Evolutionary conservation across 1,140 invertebrate species (phyloP).

Genomic region (Trichoplusia ni): DNA sequence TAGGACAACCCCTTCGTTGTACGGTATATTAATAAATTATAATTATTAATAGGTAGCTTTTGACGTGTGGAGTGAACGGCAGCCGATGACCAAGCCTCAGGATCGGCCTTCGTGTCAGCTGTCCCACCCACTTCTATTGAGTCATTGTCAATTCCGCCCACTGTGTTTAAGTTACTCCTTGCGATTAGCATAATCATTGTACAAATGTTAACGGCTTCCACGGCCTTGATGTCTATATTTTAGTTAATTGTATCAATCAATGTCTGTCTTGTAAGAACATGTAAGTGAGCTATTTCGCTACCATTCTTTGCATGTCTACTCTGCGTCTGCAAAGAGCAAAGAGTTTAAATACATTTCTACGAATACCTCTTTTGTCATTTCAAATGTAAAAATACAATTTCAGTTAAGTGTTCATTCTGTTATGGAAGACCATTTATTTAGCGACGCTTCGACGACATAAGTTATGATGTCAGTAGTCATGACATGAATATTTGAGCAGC

Average conservation of each 20-base stretch:
- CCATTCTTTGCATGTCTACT: neutral
- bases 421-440: constrained; percentile 10
- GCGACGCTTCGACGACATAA: constrained; percentile 26
- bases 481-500: constrained; percentile 18
- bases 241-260: constrained; percentile 19
- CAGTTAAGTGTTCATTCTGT: constrained; percentile 5
- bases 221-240: constrained; percentile 44
- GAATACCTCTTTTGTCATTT: constrained; percentile 18
- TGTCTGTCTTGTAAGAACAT: constrained; percentile 7
- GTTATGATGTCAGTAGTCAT: constrained; percentile 29
- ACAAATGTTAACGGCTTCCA: constrained; percentile 54
- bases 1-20: constrained; percentile 13
- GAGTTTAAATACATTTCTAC: no score
- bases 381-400: constrained; percentile 13
- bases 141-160: constrained; percentile 55
- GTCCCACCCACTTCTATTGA: constrained; percentile 58
- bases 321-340: no score
- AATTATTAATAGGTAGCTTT: constrained; percentile 11
- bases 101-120: constrained; percentile 49
- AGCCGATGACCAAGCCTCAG: constrained; percentile 58
- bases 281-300: neutral
- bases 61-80: constrained; percentile 44
- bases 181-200: constrained; percentile 62
- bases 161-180: constrained; percentile 46
- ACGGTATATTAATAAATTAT: constrained; percentile 13